Base-by-base conservation (phyloP, 1,140 invertebrate genomes). In the Bombus haemorrhoidalis region DNA sequence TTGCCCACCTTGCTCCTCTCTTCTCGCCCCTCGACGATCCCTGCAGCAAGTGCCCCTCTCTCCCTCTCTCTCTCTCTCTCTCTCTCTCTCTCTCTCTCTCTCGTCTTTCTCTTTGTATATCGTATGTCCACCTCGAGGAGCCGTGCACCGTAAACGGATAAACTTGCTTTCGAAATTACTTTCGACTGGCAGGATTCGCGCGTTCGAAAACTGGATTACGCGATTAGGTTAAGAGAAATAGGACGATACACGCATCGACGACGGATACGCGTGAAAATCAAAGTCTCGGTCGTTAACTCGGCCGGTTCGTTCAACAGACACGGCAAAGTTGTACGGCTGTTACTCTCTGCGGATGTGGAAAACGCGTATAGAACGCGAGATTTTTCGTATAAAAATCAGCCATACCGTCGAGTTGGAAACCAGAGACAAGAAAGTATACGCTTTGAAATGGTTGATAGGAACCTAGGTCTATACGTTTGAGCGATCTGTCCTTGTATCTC, bases 101-200 rank as follows among this genome's bases (percentile, higher is more conserved):
- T 18, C n/a, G 91, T 91, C 91, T 92, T 87, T 73, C 75, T 81
- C 68, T 80, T 82, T 64, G 77, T 92, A 90, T 91, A 90, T 91
- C 92, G 91, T 86, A 91, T 93, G 91, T 93, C 92, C 78, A 81
- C 77, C 87, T 93, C 87, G 86, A 43, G 83, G 85, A 87, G 93
- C 92, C 89, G 90, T 87, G 89, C 47, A 53, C 5, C 47, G 18
- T 90, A 93, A 93, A 93, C 87, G 89, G 89, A 93, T 89, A 88
- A 87, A 91, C 92, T 93, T 93, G 91, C 89, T 88, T 87, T 85
- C 86, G 86, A 87, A 91, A 93, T 93, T 93, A 91, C 89, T 89
- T 88, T 85, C 86, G 85, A 87, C 89, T 85, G 32, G 41, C 43
- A 75, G 59, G 81, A 82, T 89, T 86, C 82, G 68, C 74, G 69